These are phyloP conservation scores for Holothuria glaberrima DNA, from an alignment of 35 echinoderm and acorn worm genomes.

Conservation along the genomic window DNA sequence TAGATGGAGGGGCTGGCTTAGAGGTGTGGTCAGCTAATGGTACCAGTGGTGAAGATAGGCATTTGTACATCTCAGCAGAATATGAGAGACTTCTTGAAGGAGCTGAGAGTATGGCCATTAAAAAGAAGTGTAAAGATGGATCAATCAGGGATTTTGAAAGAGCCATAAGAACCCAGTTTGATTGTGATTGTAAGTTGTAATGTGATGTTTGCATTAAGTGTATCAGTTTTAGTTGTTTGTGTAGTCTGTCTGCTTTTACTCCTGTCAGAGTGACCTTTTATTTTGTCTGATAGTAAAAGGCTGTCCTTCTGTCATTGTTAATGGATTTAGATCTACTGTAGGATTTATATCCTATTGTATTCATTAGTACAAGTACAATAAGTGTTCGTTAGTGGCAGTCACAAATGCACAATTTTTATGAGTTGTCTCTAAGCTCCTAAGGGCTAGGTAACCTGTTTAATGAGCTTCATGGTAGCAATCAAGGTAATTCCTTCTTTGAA, in stretches of 20 bases:
- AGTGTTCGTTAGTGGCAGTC: too few species aligned
- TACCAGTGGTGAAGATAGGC: slow-evolving; percentile 26
- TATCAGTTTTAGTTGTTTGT: not conserved
- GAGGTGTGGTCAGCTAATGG: slow-evolving; percentile 46
- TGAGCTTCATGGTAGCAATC: too few species aligned
- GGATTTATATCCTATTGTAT: too few species aligned
- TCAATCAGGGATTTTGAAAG: slow-evolving; percentile 81
- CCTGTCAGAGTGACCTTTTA: not conserved
- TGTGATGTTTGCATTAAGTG: not conserved
- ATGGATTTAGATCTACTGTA: too few species aligned
- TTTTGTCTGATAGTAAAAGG: too few species aligned
- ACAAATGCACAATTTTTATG: too few species aligned
- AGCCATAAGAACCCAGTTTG: slow-evolving; percentile 81
- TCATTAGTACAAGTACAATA: too few species aligned
- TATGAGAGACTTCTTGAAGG: slow-evolving; percentile 86
- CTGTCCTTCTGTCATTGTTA: too few species aligned
- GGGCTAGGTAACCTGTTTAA: too few species aligned
- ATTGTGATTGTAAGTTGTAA: slow-evolving; percentile 62
- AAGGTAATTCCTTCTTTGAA: too few species aligned
- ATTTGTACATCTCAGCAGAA: slow-evolving; percentile 73
- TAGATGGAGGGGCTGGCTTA: slow-evolving; percentile 42
- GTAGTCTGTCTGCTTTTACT: not conserved
- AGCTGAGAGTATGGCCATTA: slow-evolving; percentile 80
- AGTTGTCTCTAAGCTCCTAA: too few species aligned
- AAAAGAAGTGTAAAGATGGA: slow-evolving; percentile 95